phyloP scores from a whole-genome alignment of 2,888 invertebrate genomes.

The Rosalia funebris region DNA sequence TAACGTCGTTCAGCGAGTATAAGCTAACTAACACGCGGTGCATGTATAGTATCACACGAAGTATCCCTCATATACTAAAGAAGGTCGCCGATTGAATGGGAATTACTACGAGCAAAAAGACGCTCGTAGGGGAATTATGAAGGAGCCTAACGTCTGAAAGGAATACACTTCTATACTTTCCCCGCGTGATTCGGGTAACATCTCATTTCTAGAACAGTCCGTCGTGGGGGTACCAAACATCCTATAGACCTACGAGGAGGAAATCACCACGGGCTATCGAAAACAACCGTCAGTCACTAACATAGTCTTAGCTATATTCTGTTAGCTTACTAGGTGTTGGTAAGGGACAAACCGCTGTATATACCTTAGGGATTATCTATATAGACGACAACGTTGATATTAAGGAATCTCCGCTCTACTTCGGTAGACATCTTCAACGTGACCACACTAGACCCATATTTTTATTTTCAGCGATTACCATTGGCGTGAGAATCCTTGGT shows the following conservation, averaged over 20 bases:
- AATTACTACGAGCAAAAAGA: too few relatives aligned
- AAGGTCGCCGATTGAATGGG: too few relatives aligned
- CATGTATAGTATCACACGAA: too few relatives aligned
- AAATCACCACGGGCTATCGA: slow-evolving; percentile 72
- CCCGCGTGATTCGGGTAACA: slow-evolving; percentile 18
- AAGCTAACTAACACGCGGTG: too few relatives aligned
- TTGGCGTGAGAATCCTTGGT: slow-evolving; percentile 89
- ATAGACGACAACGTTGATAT: slow-evolving; percentile 94
- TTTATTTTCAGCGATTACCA: slow-evolving; percentile 79
- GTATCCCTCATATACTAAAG: too few relatives aligned
- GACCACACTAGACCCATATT: too few relatives aligned
- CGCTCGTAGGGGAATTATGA: slow-evolving; percentile 61
- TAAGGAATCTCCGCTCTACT: slow-evolving; percentile 90
- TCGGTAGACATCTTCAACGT: too few relatives aligned
- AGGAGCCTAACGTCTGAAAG: slow-evolving; percentile 63
- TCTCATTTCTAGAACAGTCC: slow-evolving; percentile 26
- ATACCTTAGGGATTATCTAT: slow-evolving; percentile 91
- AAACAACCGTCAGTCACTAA: slow-evolving; percentile 81
- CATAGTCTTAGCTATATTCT: slow-evolving; percentile 87
- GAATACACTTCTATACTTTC: slow-evolving; percentile 28
- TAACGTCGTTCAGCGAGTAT: too few relatives aligned
- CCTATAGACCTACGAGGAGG: slow-evolving; percentile 57
- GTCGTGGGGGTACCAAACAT: slow-evolving; percentile 22
- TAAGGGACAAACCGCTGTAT: slow-evolving; percentile 92
- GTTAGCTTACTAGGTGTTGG: slow-evolving; percentile 88